Conservation (phyloP, 1,140 invertebrate species). For the Parasteatoda tepidariorum region DNA sequence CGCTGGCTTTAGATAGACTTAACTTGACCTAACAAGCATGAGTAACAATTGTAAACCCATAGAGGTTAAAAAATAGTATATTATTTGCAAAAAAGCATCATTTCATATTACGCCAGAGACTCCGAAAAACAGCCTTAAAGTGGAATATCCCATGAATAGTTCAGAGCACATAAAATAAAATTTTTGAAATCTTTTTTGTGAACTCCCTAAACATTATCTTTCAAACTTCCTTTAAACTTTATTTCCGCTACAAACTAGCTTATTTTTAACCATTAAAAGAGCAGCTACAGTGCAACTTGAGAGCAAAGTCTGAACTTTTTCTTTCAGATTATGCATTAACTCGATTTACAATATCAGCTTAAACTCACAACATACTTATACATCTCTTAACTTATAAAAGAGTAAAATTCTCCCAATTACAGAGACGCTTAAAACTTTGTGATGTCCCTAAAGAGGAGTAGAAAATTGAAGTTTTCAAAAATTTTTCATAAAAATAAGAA, state of each 20-base stretch:
- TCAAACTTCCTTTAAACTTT: neutral
- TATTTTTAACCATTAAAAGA: neutral
- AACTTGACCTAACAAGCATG: too few species aligned
- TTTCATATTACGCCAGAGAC: too few species aligned
- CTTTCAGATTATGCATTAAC: neutral
- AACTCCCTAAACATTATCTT: neutral
- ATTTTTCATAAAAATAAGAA: conserved; percentile 10
- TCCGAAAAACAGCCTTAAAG: too few species aligned
- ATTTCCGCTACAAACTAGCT: neutral
- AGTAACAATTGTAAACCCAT: too few species aligned
- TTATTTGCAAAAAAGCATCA: too few species aligned
- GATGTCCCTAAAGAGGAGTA: conserved; percentile 11
- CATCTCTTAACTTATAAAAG: conserved; percentile 23
- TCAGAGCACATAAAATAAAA: too few species aligned
- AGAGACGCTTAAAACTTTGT: neutral
- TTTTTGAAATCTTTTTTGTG: too few species aligned
- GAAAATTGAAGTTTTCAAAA: neutral
- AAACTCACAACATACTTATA: conserved; percentile 4
- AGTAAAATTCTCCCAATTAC: conserved; percentile 42
- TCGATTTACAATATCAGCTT: neutral
- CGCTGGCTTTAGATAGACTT: too few species aligned
- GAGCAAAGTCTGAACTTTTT: neutral
- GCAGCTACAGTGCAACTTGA: neutral
- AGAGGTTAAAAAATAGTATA: too few species aligned
- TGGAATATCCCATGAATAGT: too few species aligned